Evolutionary conservation across 2,888 invertebrate genomes (phyloP).

Genomic region (Eilema griseolum): DNA sequence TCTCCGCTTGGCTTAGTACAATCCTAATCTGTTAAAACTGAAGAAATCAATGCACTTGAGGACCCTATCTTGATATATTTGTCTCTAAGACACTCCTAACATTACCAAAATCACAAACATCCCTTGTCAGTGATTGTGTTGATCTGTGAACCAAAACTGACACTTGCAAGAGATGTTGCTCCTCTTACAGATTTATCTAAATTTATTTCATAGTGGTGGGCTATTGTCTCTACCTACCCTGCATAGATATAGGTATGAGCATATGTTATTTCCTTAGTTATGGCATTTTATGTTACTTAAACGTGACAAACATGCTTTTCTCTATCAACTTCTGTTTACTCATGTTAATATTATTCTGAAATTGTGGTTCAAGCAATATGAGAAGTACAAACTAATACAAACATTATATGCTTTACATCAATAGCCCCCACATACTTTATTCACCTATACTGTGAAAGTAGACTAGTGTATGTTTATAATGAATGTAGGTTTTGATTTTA

Average conservation of each 20-base stretch:
- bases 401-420: too few species aligned
- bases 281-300: too few species aligned
- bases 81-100: background rate
- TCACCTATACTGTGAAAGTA: too few species aligned
- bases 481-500: background rate
- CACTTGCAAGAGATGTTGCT: too few species aligned
- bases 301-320: background rate
- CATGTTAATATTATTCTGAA: background rate
- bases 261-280: too few species aligned
- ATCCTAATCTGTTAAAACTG: background rate
- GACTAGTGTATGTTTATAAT: too few species aligned
- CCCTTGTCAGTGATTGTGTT: background rate
- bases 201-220: background rate
- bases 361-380: background rate
- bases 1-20: background rate
- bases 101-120: background rate
- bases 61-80: background rate
- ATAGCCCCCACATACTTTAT: too few species aligned
- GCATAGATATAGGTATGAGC: too few species aligned
- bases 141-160: background rate
- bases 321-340: background rate
- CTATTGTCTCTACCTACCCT: too few species aligned
- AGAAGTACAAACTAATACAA: background rate
- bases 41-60: background rate
- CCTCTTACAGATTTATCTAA: background rate